These are phyloP conservation scores for Semaprochilodus insignis DNA, from an alignment of 2,797 vertebrate species.

Conservation along the genomic window DNA sequence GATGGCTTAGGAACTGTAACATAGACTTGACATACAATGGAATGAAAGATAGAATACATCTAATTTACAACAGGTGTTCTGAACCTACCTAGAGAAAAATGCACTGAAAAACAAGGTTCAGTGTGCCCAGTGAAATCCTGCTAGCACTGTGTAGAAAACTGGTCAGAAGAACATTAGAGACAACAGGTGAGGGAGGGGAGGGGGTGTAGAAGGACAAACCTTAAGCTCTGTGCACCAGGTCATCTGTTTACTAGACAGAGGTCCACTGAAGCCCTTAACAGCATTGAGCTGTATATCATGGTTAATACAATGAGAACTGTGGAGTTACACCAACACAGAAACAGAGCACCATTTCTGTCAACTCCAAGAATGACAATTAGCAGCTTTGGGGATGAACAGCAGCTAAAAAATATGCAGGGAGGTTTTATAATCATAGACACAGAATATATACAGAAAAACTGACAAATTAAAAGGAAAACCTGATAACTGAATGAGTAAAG, in stretches of 20 bases:
- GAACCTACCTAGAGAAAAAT: conserved; percentile 51
- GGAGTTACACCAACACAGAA: not conserved
- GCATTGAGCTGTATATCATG: not conserved
- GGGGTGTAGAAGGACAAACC: not conserved
- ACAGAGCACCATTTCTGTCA: not conserved
- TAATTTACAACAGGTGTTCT: not conserved
- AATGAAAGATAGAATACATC: conserved; percentile 12
- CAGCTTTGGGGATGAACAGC: too few relatives aligned
- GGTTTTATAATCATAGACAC: too few relatives aligned
- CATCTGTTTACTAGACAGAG: not conserved
- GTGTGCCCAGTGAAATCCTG: conserved; percentile 46
- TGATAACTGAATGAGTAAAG: too few relatives aligned
- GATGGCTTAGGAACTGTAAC: conserved; percentile 16
- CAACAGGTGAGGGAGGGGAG: not conserved
- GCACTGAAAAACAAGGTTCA: conserved; percentile 34
- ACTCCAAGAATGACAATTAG: not conserved
- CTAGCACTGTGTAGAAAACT: conserved; percentile 41
- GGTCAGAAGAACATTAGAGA: conserved; percentile 43
- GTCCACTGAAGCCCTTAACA: not conserved
- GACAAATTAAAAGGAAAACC: too few relatives aligned
- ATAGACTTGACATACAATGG: conserved; percentile 15
- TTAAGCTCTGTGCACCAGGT: conserved; percentile 7
- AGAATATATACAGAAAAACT: too few relatives aligned
- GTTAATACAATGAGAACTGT: not conserved
- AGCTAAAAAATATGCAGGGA: too few relatives aligned